Evolutionary conservation across 2,113 vertebrate genomes (phyloP), one percentile per base, ranked within the genome.

Genomic region (Cebidichthys violaceus): DNA sequence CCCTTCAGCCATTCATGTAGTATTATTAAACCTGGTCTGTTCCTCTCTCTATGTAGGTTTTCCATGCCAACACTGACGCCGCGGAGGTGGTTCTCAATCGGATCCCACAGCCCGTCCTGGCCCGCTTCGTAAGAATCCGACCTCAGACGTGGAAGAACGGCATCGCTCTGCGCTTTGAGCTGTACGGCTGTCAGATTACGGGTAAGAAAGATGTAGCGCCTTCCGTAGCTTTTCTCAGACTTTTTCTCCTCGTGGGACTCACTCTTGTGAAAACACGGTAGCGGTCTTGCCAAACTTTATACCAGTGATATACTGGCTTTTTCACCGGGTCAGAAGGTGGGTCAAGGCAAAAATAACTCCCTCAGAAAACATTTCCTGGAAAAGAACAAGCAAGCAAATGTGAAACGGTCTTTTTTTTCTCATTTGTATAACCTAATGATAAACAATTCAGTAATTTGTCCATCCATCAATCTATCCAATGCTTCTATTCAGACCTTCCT

Each of bases 181-280:
- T 99, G 4, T 99, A 97, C 0, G 98, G 98, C 89, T 99, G 98
- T 90, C 96, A 97, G 84, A 98, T 99, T 76, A 99, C 98, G 1
- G 98, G 98, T 99, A 83, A 86, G 87, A 77, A 68, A 37, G 35
- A 85, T 8, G 20, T 1, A 60, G n/a, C 2, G 1, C 64, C 20
- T 84, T 55, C 41, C 67, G 59, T 15, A 20, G 11, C 35, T 15
- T 65, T 71, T 79, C 73, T 80, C 75, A 37, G 71, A 86, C 37
- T 75, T 83, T 70, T 79, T 9, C 52, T 81, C 75, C 68, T 78
- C 37, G 0, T 55, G 88, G 83, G 89, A 73, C 50, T 73, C 22
- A 1, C 18, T 29, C 60, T 39, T 77, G 65, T 64, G 2, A 79
- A 86, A 88, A 85, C 82, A 83, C 55, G 24, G 29, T 10, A 13